phyloP scores from a whole-genome alignment of 2,113 vertebrate species.

The Pitta sordida region DNA sequence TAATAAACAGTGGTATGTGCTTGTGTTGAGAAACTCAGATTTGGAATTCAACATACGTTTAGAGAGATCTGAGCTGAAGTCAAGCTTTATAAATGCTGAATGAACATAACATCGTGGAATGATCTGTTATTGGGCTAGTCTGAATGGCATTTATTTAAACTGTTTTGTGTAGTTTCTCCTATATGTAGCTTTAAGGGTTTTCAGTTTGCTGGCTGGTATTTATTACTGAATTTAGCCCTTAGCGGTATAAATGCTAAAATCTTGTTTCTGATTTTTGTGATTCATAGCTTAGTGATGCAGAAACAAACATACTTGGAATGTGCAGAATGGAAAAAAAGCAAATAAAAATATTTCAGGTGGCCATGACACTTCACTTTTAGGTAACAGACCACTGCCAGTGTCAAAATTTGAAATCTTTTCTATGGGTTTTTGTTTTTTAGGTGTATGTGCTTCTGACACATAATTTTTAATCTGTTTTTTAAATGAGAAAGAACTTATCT shows the following conservation, averaged over 20 bases:
- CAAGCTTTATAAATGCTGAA: neutral
- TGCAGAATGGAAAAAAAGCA: neutral
- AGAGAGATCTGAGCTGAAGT: neutral
- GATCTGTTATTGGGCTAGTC: neutral
- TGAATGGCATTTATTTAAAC: neutral
- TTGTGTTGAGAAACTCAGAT: neutral
- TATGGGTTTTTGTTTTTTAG: neutral
- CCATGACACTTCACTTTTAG: neutral
- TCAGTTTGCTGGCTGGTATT: neutral
- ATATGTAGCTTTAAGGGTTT: neutral
- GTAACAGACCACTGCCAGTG: neutral
- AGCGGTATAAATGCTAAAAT: neutral
- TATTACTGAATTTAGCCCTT: neutral
- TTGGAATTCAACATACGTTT: neutral
- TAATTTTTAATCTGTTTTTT: neutral
- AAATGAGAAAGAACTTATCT: neutral
- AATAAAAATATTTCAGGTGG: neutral
- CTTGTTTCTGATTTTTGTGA: neutral
- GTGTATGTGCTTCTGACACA: neutral
- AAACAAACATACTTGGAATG: neutral
- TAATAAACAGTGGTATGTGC: neutral
- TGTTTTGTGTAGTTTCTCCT: neutral
- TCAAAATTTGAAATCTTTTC: neutral
- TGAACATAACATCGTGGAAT: neutral
- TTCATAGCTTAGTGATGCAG: neutral